A percentile compares a stretch with the other conserved stretches of the same genome.
Conservation (phyloP, 1,140 invertebrate species). For the Drosophila neocordata region DNA sequence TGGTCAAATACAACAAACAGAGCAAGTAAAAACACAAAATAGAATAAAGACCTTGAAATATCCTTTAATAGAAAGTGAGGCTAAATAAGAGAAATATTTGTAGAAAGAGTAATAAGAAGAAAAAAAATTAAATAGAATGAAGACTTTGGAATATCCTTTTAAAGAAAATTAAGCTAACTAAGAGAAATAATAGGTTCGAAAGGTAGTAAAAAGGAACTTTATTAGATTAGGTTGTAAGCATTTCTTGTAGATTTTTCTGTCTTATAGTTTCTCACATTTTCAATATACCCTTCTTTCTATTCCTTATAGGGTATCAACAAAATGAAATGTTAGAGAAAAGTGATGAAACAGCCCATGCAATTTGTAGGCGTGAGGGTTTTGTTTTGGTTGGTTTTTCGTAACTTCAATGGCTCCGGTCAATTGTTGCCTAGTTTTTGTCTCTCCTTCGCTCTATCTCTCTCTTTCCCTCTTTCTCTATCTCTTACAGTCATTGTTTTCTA, state of each 20-base stretch:
- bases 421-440: constrained; percentile 29
- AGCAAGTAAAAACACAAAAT: neutral
- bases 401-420: constrained; percentile 19
- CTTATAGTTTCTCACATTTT: neutral
- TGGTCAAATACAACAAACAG: constrained; percentile 45
- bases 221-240: too few relatives aligned
- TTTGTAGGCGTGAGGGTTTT: constrained; percentile 44
- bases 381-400: constrained; percentile 18
- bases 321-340: neutral
- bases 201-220: too few relatives aligned
- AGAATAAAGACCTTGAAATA: neutral
- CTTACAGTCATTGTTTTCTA: neutral
- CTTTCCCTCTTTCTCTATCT: neutral
- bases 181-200: too few relatives aligned
- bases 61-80: neutral
- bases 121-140: too few relatives aligned
- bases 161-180: too few relatives aligned
- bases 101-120: too few relatives aligned
- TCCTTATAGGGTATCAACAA: neutral
- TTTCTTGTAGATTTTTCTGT: too few relatives aligned
- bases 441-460: constrained; percentile 30
- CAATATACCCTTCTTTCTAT: neutral
- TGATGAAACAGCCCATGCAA: constrained; percentile 22
- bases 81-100: too few relatives aligned
- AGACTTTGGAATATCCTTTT: too few relatives aligned